Base-by-base conservation (phyloP, 2,888 invertebrate species). In the Bhutanitis thaidina region DNA sequence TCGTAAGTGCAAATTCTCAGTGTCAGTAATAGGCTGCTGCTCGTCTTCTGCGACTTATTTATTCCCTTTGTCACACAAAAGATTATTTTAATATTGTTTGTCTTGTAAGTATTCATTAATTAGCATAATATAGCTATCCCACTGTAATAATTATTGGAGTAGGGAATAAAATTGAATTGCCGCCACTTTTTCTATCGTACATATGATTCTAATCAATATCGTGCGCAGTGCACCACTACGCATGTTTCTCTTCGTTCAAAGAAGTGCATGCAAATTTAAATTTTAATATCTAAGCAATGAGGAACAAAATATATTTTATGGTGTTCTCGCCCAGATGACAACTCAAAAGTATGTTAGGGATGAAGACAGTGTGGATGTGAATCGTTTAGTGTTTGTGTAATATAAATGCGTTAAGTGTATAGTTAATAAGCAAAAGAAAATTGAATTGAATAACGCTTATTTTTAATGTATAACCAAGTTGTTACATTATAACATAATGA, bases 201-300 rank as follows among this genome's bases (percentile, higher is more conserved):
- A 78, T 76, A 75, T 81, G 79, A 81, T 76, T 77, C 76, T 71
- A 83, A 88, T 88, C 87, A 82, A 88, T 88, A 87, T 74, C 66
- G 59, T 89, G 88, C 88, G 88, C 87, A 84, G 73, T 82, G 78
- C 78, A 82, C 71, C 77, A 87, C 65, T 77, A 86, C 88, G 88
- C 88, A 89, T 77, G 81, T 84, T 83, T 78, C 72, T 65, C 74
- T 71, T 68, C 66, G 57, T 64, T 47, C 43, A 47, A 32, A 27
- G 12, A 7, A n/a, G 12, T 36, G 14, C 54, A 62, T 9, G 38
- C 50, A 7, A 77, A 54, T 58, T 52, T 58, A 45, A 44, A 56
- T 69, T 58, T 59, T 76, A 56, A 14, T 3, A 0, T 0, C 0
- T 9, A 9, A 0, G 0, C 0, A 12, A 25, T 58, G 67, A 59